Evolutionary conservation across 2,888 invertebrate genomes (phyloP).

Genomic region (Conchocele bisecta): DNA sequence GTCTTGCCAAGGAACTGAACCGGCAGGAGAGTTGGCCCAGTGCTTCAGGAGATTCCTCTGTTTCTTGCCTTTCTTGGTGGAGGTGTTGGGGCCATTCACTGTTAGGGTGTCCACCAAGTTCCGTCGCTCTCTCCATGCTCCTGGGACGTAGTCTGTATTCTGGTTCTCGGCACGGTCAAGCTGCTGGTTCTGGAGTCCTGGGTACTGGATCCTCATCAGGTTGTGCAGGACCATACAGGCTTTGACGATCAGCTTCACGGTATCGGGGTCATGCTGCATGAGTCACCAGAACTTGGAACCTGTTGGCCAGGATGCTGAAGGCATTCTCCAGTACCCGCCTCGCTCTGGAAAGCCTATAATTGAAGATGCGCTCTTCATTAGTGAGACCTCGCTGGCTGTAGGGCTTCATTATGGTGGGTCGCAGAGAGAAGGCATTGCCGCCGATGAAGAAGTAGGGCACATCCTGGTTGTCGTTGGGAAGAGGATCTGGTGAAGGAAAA

Average conservation of each 20-base stretch:
- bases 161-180: slow-evolving; percentile 36
- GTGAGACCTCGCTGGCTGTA: no score
- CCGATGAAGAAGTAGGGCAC: no score
- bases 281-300: no score
- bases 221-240: slow-evolving; percentile 48
- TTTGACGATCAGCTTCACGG: slow-evolving; percentile 17
- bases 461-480: no score
- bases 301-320: no score
- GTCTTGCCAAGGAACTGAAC: slow-evolving; percentile 50
- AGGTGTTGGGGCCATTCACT: slow-evolving; percentile 22
- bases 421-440: no score
- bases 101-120: slow-evolving; percentile 30
- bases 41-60: no score
- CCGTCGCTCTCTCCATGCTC: slow-evolving; percentile 35
- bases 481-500: no score
- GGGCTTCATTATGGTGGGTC: no score
- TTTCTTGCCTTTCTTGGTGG: slow-evolving; percentile 21
- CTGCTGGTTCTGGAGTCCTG: slow-evolving; percentile 22
- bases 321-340: no score
- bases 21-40: slow-evolving; percentile 17
- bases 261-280: slow-evolving; percentile 29
- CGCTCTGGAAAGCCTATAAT: no score
- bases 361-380: no score
- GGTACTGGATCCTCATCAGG: slow-evolving; percentile 41
- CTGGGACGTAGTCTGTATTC: slow-evolving; percentile 37